phyloP scores from a whole-genome alignment of 1,140 invertebrate genomes.

The Propsilocerus akamusi region DNA sequence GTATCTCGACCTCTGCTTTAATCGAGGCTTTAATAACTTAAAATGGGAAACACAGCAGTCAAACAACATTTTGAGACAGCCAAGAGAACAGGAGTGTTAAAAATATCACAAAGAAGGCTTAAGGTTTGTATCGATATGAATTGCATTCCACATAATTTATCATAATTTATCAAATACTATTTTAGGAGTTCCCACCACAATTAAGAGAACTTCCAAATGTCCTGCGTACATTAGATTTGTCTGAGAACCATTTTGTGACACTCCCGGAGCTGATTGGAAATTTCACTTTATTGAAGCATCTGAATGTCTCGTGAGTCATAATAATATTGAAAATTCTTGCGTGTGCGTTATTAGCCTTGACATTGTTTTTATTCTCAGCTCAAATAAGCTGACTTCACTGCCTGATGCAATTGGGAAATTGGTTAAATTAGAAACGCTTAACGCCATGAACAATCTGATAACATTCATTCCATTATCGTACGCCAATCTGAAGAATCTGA shows the following conservation, averaged over 20 bases:
- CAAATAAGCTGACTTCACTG: conserved; percentile 43
- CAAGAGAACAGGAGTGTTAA: conserved; percentile 82
- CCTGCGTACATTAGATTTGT: conserved; percentile 76
- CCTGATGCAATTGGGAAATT: conserved; percentile 58
- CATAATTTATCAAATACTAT: not conserved
- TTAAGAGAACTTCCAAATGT: conserved; percentile 41
- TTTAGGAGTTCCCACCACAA: conserved; percentile 42
- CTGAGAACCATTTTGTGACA: conserved; percentile 66
- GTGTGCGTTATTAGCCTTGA: no score
- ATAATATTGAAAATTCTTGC: no score
- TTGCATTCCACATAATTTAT: not conserved
- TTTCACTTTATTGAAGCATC: conserved; percentile 65
- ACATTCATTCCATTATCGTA: conserved; percentile 44
- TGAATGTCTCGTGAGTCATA: conserved; percentile 36
- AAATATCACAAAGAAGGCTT: conserved; percentile 62
- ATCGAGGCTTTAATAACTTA: no score
- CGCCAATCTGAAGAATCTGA: conserved; percentile 46
- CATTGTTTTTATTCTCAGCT: conserved; percentile 20
- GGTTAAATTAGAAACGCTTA: conserved; percentile 68
- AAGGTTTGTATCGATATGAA: conserved; percentile 15
- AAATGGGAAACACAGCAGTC: conserved; percentile 72
- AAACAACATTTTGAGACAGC: conserved; percentile 86
- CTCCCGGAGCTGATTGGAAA: conserved; percentile 60
- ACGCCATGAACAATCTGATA: conserved; percentile 51
- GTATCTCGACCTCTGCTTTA: no score